Percentiles rank a stretch among this genome's conserved stretches.
phyloP scores from a whole-genome alignment of 2,888 invertebrate genomes.

The Zeuzera pyrina region DNA sequence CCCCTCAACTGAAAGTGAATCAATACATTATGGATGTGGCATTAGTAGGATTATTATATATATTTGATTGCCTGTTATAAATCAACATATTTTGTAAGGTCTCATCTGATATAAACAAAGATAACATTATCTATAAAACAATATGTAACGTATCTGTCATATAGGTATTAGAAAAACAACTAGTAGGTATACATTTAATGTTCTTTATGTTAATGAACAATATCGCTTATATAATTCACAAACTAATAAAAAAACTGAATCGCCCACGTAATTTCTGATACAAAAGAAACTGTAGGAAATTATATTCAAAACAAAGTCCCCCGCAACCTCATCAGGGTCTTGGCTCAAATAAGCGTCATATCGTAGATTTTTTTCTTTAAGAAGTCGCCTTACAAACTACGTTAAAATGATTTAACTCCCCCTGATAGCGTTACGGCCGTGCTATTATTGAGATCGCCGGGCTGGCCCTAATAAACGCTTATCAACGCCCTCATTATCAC shows the following conservation, averaged over 20 bases:
- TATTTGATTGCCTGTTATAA: too few species aligned
- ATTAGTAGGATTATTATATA: neutral
- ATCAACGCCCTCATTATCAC: slow-evolving; percentile 73
- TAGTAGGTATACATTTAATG: too few species aligned
- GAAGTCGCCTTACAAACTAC: slow-evolving; percentile 53
- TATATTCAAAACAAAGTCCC: slow-evolving; percentile 30
- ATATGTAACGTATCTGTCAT: too few species aligned
- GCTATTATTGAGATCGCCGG: slow-evolving; percentile 53
- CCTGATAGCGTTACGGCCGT: slow-evolving; percentile 57
- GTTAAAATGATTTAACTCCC: slow-evolving; percentile 72
- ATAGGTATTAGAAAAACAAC: too few species aligned
- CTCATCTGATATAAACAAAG: too few species aligned
- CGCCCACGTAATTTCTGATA: too few species aligned
- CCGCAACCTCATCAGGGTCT: slow-evolving; percentile 24
- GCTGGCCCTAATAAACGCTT: slow-evolving; percentile 70
- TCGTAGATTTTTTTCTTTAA: slow-evolving; percentile 52
- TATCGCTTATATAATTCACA: too few species aligned
- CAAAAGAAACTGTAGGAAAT: too few species aligned
- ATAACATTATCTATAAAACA: too few species aligned
- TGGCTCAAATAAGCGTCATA: slow-evolving; percentile 47
- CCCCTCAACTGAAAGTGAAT: slow-evolving; percentile 15
- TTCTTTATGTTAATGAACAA: too few species aligned
- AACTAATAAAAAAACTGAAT: too few species aligned
- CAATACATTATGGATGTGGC: slow-evolving; percentile 1
- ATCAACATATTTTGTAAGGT: too few species aligned